A percentile compares a stretch with the other conserved stretches of the same genome.
Evolutionary conservation across 2,113 vertebrate genomes (phyloP).

Genomic region (Zosterops pallidus): DNA sequence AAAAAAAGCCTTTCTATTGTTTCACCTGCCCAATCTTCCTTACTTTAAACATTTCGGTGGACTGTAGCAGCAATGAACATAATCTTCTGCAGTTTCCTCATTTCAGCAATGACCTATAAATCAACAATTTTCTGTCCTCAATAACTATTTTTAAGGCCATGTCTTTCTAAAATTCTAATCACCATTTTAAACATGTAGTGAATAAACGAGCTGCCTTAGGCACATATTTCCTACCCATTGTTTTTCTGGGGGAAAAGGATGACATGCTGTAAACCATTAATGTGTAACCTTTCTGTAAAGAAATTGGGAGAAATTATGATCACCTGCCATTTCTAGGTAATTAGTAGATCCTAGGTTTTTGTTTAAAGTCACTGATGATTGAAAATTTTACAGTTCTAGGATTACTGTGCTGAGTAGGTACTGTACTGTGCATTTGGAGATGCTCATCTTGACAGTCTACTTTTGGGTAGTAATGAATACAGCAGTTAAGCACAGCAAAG

Average conservation of each 20-base stretch:
- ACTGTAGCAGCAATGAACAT: background rate
- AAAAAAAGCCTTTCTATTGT: background rate
- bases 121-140: background rate
- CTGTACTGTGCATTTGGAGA: background rate
- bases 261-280: background rate
- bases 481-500: slow-evolving; percentile 12
- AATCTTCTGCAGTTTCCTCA: background rate
- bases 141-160: background rate
- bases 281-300: background rate
- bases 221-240: background rate
- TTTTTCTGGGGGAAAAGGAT: background rate
- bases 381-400: slow-evolving; percentile 21
- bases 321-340: background rate
- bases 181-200: background rate
- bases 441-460: background rate
- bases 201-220: background rate
- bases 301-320: slow-evolving; percentile 1
- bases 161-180: slow-evolving; percentile 3
- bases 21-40: background rate
- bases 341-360: background rate
- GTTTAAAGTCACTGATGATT: background rate
- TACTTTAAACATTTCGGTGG: background rate
- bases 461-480: background rate
- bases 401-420: background rate
- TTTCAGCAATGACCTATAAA: background rate